Conservation (phyloP, 2,113 vertebrate species). For the Rhynchomys soricoides region DNA sequence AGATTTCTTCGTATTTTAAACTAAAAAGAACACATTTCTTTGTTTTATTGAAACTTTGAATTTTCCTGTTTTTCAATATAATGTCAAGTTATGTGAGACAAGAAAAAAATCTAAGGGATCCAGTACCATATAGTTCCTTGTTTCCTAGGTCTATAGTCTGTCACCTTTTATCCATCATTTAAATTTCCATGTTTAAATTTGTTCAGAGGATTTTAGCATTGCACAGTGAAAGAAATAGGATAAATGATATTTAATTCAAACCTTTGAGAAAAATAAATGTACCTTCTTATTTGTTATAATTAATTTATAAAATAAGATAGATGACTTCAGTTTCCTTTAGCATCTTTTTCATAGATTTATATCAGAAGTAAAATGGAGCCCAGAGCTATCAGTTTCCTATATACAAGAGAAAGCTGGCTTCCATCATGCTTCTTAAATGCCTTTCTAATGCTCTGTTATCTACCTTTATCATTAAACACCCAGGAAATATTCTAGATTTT, state of each 20-base stretch:
- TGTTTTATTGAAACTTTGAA: no score
- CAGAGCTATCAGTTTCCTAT: background rate
- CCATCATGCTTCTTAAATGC: background rate
- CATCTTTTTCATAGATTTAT: background rate
- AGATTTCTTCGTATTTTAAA: background rate
- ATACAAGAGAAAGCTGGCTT: background rate
- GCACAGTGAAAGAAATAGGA: background rate
- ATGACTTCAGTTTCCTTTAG: background rate
- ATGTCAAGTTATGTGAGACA: background rate
- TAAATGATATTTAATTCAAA: background rate
- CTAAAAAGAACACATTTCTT: background rate
- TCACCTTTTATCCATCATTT: background rate
- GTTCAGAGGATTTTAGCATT: background rate
- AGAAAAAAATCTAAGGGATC: background rate
- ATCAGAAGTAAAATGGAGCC: background rate
- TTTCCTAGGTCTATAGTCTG: background rate
- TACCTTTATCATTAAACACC: background rate
- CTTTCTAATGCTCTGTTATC: background rate
- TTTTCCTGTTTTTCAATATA: background rate
- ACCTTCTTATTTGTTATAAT: slow-evolving; percentile 5
- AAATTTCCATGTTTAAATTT: background rate
- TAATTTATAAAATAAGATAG: background rate
- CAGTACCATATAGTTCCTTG: background rate
- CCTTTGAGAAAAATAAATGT: background rate
- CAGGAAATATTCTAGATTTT: slow-evolving; percentile 26